Base-by-base conservation (phyloP, 2,888 invertebrate genomes). In the Pocota personata region DNA sequence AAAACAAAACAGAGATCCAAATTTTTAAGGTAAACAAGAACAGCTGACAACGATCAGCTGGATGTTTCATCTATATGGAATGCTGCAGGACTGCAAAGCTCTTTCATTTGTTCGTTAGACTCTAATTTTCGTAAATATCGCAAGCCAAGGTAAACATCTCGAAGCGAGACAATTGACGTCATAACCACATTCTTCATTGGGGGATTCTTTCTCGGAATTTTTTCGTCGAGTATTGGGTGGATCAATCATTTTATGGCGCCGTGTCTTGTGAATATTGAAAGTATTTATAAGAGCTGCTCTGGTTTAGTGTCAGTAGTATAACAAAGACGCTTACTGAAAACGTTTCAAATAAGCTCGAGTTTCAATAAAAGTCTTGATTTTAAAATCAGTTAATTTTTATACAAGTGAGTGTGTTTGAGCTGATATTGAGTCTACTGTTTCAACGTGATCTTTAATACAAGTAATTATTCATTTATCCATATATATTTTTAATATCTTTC, bases 121-220 rank as follows among this genome's bases (percentile, higher is more conserved):
- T 16, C 27, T 21, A 71, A 71, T 80, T 71, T 46, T 27, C 43
- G 43, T 75, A 48, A 37, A 32, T 35, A 62, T 14, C 43, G 55
- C 27, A 27, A 43, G 58, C 37, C 37, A 80, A 80, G 66, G 69
- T 75, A 24, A 78, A 66, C 64, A 30, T 10, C 43, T 73, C 62
- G 24, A 19, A 21, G 12, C 32, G 21, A 75, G 35, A 64, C 50
- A 64, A 50, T 71, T 84, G 57, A 80, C 84, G 83, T 80, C 80
- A 84, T 57, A 75, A 37, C 12, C 7, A 30, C 40, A 64, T 72
- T 64, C 46, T 5, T 50, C 12, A 30, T 2, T 10, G 30, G 79
- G 84, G 75, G 57, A 84, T 64, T 80, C 79, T 79, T 83, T 21
- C 27, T 35, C 14, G 66, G 66, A 83, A 83, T 83, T 75, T 71